These are phyloP conservation scores for Amaurobius ferox DNA, from an alignment of 2,888 invertebrate genomes.

Conservation along the genomic window DNA sequence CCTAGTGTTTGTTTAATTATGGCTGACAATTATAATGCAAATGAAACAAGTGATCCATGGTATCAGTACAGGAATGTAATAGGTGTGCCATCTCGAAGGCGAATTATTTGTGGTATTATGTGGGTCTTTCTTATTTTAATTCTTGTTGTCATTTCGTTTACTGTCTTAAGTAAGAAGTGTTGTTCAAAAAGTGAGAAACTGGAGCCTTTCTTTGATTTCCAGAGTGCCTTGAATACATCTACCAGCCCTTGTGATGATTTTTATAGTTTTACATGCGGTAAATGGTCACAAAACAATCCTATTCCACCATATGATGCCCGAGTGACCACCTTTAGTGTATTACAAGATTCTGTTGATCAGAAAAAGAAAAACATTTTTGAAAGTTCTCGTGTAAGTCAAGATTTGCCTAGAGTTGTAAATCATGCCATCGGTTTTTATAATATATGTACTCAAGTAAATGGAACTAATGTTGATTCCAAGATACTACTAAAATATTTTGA, in stretches of 20 bases:
- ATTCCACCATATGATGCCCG: neutral
- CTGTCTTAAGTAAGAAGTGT: neutral
- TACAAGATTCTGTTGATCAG: neutral
- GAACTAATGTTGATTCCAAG: neutral
- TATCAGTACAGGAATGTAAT: neutral
- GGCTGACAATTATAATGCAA: no score
- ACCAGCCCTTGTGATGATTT: constrained; percentile 54
- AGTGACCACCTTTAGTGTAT: constrained; percentile 4
- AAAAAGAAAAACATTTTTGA: constrained; percentile 23
- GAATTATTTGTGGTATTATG: neutral
- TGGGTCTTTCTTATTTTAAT: neutral
- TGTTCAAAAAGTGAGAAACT: no score
- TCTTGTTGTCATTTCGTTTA: neutral
- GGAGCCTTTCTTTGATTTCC: neutral
- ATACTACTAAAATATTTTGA: constrained; percentile 21
- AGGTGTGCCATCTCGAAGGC: neutral
- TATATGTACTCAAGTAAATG: constrained; percentile 17
- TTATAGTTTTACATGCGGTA: constrained; percentile 49
- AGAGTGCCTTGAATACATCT: constrained; percentile 7
- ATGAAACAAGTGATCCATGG: neutral
- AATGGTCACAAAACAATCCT: constrained; percentile 20
- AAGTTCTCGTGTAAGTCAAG: neutral
- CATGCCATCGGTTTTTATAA: constrained; percentile 40
- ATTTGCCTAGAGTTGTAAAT: constrained; percentile 33
- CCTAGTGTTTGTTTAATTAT: no score